These are phyloP conservation scores for Vidua chalybeata DNA, from an alignment of 2,113 vertebrate species.

Conservation along the genomic window DNA sequence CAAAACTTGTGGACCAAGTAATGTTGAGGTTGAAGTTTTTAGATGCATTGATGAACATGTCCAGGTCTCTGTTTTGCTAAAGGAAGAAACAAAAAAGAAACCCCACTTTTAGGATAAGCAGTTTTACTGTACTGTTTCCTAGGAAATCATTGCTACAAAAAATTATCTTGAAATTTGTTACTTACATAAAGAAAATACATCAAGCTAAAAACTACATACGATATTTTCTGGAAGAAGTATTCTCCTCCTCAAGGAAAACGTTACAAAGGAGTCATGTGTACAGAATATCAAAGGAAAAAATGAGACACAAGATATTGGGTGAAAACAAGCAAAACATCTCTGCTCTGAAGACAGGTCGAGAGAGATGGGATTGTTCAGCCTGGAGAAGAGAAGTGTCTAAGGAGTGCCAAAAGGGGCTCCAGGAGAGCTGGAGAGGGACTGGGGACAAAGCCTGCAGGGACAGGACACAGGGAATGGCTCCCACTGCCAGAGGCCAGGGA, in stretches of 20 bases:
- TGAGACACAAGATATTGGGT: not conserved
- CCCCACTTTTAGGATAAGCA: not conserved
- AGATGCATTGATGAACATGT: slow-evolving; percentile 98
- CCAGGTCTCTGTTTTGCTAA: slow-evolving; percentile 95
- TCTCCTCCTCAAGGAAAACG: not conserved
- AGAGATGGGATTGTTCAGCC: not conserved
- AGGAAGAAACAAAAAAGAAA: not conserved
- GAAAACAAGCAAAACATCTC: not conserved
- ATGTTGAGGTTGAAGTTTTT: slow-evolving; percentile 99
- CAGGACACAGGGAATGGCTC: not conserved
- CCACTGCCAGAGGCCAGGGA: not conserved
- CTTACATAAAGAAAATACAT: not conserved
- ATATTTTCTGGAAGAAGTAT: not conserved
- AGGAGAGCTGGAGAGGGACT: not conserved
- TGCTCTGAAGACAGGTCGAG: not conserved
- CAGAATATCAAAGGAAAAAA: not conserved
- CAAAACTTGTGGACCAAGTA: slow-evolving; percentile 95
- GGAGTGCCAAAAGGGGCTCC: not conserved
- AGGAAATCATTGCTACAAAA: not conserved
- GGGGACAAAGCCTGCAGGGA: rapidly evolving
- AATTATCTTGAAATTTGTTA: not conserved
- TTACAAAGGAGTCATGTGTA: rapidly evolving
- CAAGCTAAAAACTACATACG: not conserved
- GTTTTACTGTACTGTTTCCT: not conserved
- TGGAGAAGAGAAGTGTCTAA: not conserved